Conservation (phyloP, 2,888 invertebrate species). For the Drosophila percnosoma region DNA sequence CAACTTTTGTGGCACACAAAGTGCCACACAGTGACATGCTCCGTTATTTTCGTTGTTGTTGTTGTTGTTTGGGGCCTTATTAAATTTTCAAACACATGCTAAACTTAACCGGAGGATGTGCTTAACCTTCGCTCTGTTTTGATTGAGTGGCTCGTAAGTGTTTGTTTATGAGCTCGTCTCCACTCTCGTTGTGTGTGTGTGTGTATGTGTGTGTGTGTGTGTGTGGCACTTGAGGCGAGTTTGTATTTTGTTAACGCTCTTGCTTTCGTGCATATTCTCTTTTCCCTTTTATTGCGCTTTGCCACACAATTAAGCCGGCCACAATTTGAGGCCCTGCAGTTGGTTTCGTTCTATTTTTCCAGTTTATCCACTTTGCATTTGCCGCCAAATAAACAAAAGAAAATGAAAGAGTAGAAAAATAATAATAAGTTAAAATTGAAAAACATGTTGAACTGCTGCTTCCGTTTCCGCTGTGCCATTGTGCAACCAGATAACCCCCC, state of each 20-base stretch:
- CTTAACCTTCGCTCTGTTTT: slow-evolving; percentile 78
- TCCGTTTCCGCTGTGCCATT: slow-evolving; percentile 81
- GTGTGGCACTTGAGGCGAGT: slow-evolving; percentile 14
- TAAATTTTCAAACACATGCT: slow-evolving; percentile 79
- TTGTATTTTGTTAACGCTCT: slow-evolving; percentile 32
- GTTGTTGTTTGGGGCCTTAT: slow-evolving; percentile 53
- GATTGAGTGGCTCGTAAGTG: slow-evolving; percentile 76
- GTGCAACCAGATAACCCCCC: slow-evolving; percentile 60
- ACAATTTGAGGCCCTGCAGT: slow-evolving; percentile 47
- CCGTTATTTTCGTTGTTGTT: slow-evolving; percentile 15
- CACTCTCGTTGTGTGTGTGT: slow-evolving; percentile 7
- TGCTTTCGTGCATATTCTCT: slow-evolving; percentile 28
- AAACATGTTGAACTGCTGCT: slow-evolving; percentile 68
- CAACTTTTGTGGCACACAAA: slow-evolving; percentile 43
- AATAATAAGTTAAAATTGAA: slow-evolving; percentile 26
- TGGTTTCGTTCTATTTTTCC: slow-evolving; percentile 52
- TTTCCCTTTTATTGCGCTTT: slow-evolving; percentile 37
- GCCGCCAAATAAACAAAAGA: slow-evolving; percentile 30
- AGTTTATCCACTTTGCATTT: slow-evolving; percentile 43
- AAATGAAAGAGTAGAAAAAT: slow-evolving; percentile 27
- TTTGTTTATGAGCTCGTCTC: slow-evolving; percentile 61
- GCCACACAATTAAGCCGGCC: slow-evolving; percentile 53
- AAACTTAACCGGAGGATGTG: slow-evolving; percentile 77
- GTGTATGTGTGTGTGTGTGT: slow-evolving; percentile 2
- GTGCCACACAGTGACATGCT: slow-evolving; percentile 13